A percentile compares a stretch with the other conserved stretches of the same genome.
These are phyloP conservation scores for Lacerta viridis DNA, from an alignment of 2,797 vertebrate genomes.

Conservation along the genomic window DNA sequence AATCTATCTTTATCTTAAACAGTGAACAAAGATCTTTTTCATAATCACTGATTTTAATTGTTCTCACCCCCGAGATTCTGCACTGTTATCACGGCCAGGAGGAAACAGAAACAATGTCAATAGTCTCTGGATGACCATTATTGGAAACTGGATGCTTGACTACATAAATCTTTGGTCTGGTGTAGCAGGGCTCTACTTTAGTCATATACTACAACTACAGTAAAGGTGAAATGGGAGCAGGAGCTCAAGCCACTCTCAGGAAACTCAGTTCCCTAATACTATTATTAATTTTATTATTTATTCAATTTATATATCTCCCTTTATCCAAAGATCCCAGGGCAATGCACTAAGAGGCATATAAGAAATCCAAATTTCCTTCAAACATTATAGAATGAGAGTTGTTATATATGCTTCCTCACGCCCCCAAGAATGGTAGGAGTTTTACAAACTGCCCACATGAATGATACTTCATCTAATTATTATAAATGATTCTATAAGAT, in stretches of 20 bases:
- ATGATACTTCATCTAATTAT: neutral
- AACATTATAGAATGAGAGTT: neutral
- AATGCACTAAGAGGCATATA: neutral
- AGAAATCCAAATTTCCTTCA: neutral
- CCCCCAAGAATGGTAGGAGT: neutral
- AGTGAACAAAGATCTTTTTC: neutral
- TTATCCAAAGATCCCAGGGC: no score
- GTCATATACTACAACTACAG: neutral
- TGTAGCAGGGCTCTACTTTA: neutral
- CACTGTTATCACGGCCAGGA: neutral
- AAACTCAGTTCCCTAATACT: neutral
- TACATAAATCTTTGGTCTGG: neutral
- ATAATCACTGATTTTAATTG: neutral
- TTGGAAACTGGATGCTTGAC: neutral
- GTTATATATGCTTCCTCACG: neutral
- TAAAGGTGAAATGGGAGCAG: neutral
- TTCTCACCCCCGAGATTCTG: neutral
- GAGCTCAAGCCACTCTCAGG: neutral
- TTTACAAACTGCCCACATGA: neutral
- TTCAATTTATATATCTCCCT: no score
- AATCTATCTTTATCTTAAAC: neutral
- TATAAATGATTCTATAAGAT: neutral
- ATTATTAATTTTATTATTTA: no score
- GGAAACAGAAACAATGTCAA: neutral
- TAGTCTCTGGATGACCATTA: neutral